Evolutionary conservation across 2,888 invertebrate genomes (phyloP).

Genomic region (Cantharis lateralis): DNA sequence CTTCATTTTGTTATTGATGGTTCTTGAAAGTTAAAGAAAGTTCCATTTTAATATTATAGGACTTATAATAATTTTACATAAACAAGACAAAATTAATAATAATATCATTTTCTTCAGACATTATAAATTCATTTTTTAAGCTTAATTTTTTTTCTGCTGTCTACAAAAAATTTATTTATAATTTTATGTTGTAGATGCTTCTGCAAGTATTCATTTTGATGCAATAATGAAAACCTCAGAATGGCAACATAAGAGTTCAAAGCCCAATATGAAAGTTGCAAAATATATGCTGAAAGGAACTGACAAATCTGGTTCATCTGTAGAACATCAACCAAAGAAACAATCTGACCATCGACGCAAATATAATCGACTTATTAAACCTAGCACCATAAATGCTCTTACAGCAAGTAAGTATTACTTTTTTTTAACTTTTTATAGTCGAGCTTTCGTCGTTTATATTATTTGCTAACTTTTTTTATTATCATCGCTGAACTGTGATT

Average conservation of each 20-base stretch:
- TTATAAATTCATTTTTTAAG: background rate
- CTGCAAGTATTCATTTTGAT: slow-evolving; percentile 69
- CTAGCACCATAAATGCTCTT: slow-evolving; percentile 57
- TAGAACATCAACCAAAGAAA: slow-evolving; percentile 53
- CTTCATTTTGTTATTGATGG: too few species aligned
- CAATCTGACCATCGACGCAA: slow-evolving; percentile 25
- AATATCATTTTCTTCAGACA: too few species aligned
- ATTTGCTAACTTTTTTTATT: too few species aligned
- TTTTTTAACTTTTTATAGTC: too few species aligned
- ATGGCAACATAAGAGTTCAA: slow-evolving; percentile 74
- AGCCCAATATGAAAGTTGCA: slow-evolving; percentile 52
- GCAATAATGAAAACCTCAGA: slow-evolving; percentile 76
- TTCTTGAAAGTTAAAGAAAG: background rate
- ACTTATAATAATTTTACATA: background rate
- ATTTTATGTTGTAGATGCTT: slow-evolving; percentile 62
- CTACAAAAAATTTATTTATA: background rate
- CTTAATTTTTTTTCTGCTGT: background rate
- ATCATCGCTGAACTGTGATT: too few species aligned
- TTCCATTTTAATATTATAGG: background rate
- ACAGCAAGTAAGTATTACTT: slow-evolving; percentile 55
- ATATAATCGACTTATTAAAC: slow-evolving; percentile 55
- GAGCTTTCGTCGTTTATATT: too few species aligned
- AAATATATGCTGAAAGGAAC: slow-evolving; percentile 47
- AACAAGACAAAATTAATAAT: too few species aligned
- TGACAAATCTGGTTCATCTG: slow-evolving; percentile 41